Evolutionary conservation across 23 tunicate species (phyloP), one percentile per base, ranked within the genome.

Genomic region (Phallusia fumigata): DNA sequence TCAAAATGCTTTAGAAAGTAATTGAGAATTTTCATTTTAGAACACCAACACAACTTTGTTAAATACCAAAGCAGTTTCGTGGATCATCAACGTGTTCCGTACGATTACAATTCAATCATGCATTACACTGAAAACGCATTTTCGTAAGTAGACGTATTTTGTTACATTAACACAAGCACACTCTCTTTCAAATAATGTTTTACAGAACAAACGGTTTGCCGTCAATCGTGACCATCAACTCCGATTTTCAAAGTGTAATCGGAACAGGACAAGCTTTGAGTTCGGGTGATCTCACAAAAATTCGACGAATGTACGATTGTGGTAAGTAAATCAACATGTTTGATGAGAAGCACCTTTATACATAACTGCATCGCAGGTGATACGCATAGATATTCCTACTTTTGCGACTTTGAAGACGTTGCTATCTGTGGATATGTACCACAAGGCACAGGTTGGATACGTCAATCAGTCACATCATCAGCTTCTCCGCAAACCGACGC

Each of bases 241-340:
- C 81, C 21, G 40, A n/a, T 18, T 83, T 65, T 45, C 81, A 74
- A 36, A 32, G 35, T 26, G 31, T 83, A 35, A 65, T 83, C 2
- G 86, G 86, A 8, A 78, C 72, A 40, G 53, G 81, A 73, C 34
- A 81, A 18, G 24, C 81, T 36, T 32, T 65, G 6, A 83, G 79
- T 22, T 22, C n/a, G 10, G 80, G 50, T 18, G 86, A 83, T 74
- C 50, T 35, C 18, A 77, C 72, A 31, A 74, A 74, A 19, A 35
- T 83, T 44, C 36, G 76, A 40, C 50, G 34, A 18, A 34, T 83
- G 50, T 83, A 83, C 15, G 36, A 75, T 18, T 75, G 40, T 35
- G 47, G 79, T 75, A 19, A 75, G 79, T n/a, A n/a, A 10, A 10
- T 40, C 47, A 10, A 40, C 47, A 40, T 40, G 47, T 40, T 10